Evolutionary conservation across 2,888 invertebrate genomes (phyloP).

Genomic region (Archips crataeganus): DNA sequence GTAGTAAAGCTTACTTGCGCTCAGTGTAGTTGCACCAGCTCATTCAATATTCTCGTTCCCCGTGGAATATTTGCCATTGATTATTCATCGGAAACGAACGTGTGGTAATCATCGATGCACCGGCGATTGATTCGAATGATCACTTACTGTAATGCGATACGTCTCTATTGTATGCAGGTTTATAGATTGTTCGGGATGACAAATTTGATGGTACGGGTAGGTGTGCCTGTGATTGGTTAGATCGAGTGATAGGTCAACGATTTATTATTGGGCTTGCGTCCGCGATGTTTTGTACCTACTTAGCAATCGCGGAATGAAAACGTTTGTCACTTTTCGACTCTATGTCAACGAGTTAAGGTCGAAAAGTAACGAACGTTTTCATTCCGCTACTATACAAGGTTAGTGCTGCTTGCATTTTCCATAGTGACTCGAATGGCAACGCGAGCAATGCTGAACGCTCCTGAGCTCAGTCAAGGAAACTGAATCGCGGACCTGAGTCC

Average conservation of each 20-base stretch:
- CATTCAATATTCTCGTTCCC: conserved; percentile 19
- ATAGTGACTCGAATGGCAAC: too few species aligned
- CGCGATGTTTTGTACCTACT: neutral
- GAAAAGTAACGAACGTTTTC: too few species aligned
- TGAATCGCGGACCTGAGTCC: too few species aligned
- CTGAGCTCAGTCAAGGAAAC: too few species aligned
- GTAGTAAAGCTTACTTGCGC: neutral
- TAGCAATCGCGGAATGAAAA: too few species aligned
- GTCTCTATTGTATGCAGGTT: conserved; percentile 4
- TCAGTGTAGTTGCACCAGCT: neutral
- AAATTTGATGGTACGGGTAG: neutral
- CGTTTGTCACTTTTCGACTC: too few species aligned
- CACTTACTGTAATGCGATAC: conserved; percentile 1
- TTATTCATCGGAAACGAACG: conserved; percentile 38
- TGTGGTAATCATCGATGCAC: conserved; percentile 31
- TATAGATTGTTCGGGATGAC: neutral
- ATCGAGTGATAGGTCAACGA: neutral
- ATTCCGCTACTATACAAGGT: too few species aligned
- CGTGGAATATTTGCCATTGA: conserved; percentile 19
- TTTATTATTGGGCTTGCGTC: neutral
- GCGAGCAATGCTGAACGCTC: too few species aligned
- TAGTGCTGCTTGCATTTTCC: too few species aligned
- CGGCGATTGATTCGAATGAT: conserved; percentile 21
- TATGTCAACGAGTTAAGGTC: too few species aligned
- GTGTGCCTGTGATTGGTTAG: neutral